phyloP scores from a whole-genome alignment of 2,888 invertebrate species.

The Aricia artaxerxes region DNA sequence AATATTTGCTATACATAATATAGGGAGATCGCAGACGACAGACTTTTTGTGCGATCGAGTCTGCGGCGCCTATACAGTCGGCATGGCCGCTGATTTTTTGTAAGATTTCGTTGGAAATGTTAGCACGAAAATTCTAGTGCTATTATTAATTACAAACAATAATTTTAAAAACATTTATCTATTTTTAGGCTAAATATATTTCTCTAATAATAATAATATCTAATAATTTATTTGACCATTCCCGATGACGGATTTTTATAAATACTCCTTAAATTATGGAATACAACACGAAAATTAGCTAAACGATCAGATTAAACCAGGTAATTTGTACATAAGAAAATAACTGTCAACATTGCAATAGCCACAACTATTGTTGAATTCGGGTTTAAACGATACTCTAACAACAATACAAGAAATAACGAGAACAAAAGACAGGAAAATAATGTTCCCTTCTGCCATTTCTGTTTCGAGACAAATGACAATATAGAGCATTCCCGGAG shows the following conservation, averaged over 20 bases:
- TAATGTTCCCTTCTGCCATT: constrained; percentile 24
- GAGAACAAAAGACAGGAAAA: constrained; percentile 29
- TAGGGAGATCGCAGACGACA: too few species aligned
- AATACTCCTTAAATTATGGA: neutral
- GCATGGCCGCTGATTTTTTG: neutral
- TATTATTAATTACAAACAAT: too few species aligned
- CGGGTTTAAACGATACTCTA: neutral
- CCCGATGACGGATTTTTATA: too few species aligned
- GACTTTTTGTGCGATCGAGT: too few species aligned
- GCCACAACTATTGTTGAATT: constrained; percentile 21
- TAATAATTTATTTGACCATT: too few species aligned
- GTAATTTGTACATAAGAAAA: neutral
- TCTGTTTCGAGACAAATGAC: constrained; percentile 25
- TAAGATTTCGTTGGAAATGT: neutral
- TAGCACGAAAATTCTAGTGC: neutral
- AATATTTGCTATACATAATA: neutral
- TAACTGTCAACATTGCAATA: neutral
- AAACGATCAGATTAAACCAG: neutral
- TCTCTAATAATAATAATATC: too few species aligned
- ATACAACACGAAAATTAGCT: neutral
- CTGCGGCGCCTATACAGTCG: too few species aligned
- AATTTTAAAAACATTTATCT: too few species aligned
- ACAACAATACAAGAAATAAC: constrained; percentile 9
- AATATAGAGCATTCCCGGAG: constrained; percentile 20
- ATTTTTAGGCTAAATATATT: too few species aligned